Evolutionary conservation across 2,797 vertebrate species (phyloP).

Genomic region (Loris lydekkerianus): DNA sequence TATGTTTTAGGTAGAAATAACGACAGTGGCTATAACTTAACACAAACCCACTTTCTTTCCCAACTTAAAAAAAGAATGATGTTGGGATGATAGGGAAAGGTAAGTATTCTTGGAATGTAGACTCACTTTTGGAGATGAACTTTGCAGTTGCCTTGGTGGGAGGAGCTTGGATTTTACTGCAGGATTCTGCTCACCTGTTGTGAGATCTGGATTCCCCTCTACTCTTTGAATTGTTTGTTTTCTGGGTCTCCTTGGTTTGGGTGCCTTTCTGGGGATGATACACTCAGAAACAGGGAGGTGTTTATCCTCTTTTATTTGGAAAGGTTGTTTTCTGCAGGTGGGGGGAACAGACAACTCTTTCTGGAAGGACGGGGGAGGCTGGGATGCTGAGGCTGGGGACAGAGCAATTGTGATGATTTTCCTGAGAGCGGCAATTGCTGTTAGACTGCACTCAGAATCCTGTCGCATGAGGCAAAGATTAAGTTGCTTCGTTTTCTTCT

Average conservation of each 20-base stretch:
- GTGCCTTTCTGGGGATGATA: fast-evolving
- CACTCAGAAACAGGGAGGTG: fast-evolving
- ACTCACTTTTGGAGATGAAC: fast-evolving
- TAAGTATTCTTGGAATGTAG: not conserved
- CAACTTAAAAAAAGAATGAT: no score
- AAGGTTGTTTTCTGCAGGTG: fast-evolving
- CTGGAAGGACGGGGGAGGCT: fast-evolving
- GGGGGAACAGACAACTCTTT: fast-evolving
- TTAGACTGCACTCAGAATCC: not conserved
- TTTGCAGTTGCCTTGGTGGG: fast-evolving
- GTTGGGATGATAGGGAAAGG: fast-evolving
- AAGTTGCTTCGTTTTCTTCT: not conserved
- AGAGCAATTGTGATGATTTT: fast-evolving
- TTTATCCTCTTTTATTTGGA: fast-evolving
- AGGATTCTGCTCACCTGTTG: fast-evolving
- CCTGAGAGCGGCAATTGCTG: fast-evolving
- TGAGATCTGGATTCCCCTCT: fast-evolving
- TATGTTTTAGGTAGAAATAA: not conserved
- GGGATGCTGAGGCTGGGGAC: fast-evolving
- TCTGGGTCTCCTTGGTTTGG: fast-evolving
- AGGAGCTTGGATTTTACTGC: fast-evolving
- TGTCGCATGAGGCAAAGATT: fast-evolving
- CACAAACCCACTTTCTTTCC: not conserved
- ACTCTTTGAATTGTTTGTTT: not conserved
- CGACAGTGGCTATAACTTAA: fast-evolving